Evolutionary conservation across 2,797 vertebrate genomes (phyloP).

Genomic region (Petrocephalus sullivani): DNA sequence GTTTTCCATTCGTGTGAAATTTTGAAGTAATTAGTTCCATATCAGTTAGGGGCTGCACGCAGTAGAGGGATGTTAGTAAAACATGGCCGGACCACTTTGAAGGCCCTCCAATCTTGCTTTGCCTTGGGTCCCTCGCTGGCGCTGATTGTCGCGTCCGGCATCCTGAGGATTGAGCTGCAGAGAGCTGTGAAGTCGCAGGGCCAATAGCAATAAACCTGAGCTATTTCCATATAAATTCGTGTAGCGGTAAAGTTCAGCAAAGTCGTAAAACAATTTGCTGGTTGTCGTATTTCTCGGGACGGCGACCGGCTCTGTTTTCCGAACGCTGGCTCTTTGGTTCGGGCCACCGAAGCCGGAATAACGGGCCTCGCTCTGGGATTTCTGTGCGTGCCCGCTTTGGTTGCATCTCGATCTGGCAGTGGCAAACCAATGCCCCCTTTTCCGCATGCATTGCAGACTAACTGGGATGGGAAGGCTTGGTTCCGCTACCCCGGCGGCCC

Average conservation of each 20-base stretch:
- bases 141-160: constrained; percentile 9
- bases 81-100: background rate
- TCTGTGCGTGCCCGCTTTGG: background rate
- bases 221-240: constrained; percentile 23
- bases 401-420: background rate
- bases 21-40: constrained; percentile 30
- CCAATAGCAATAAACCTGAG: constrained; percentile 25
- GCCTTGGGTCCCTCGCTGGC: background rate
- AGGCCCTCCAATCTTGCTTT: background rate
- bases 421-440: background rate
- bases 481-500: background rate
- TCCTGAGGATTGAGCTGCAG: constrained; percentile 22
- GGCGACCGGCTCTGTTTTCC: background rate
- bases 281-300: constrained; percentile 13
- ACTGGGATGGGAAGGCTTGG: background rate
- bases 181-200: background rate
- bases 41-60: background rate
- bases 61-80: background rate
- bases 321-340: background rate
- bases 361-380: background rate
- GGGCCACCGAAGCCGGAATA: background rate
- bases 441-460: background rate
- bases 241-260: constrained; percentile 25
- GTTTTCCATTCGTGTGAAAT: constrained; percentile 32
- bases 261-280: constrained; percentile 20